Evolutionary conservation across 2,888 invertebrate species (phyloP), one percentile per base, ranked within the genome.

Genomic region (Oegoconia quadripuncta): DNA sequence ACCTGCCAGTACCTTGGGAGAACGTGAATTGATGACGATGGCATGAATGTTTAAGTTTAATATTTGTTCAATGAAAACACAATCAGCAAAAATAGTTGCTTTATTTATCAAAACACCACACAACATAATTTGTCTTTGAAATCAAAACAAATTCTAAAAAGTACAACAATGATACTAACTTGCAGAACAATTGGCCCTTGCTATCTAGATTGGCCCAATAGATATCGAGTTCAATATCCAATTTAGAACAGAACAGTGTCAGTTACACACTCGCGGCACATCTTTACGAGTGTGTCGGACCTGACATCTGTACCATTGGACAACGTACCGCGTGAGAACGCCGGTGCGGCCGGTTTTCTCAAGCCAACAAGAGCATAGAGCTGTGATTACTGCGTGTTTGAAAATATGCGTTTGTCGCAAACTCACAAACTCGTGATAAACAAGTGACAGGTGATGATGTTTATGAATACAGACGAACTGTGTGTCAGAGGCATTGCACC

Each of bases 301-400:
- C 15, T 7, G 23, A 53, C 64, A 64, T 70, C 72, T 71, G 44
- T 42, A 50, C 23, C 55, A 64, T 42, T 72, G 77, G 66, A 61
- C 50, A 64, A 60, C 43, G 46, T 3, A 9, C 28, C 37, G 52
- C 79, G 80, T 82, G 82, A 76, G 82, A 82, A 82, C 65, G 53
- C 51, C 42, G 39, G 38, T 44, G 50, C 43, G 61, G 63, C 64
- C 59, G 56, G 64, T 74, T 71, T 74, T 80, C 82, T 73, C 79
- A 75, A 73, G 67, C 62, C 57, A 64, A 59, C 56, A 57, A 64
- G 62, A 59, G 59, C 51, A 50, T 16, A 25, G 5, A 44, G 59
- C 56, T 49, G 56, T 67, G 65, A 70, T 72, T 67, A 59, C 50
- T 46, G 59, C 51, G 60, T 79, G 72, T 80, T 79, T 79, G 73